phyloP scores from a whole-genome alignment of 2,113 vertebrate species.

The Petaurus breviceps region DNA sequence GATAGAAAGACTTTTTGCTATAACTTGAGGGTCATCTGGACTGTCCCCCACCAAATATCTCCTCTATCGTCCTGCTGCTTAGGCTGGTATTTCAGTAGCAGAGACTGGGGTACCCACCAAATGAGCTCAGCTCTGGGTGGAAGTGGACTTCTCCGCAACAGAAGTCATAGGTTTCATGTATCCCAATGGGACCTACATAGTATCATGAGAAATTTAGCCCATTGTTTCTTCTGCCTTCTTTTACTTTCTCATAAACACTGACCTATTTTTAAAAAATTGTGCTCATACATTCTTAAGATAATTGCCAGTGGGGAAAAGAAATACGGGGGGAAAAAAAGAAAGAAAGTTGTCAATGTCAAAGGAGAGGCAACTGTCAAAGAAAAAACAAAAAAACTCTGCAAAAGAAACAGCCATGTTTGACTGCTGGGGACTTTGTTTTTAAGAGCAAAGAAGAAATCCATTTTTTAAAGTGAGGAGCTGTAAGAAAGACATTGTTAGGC shows the following conservation, averaged over 20 bases:
- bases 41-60: background rate
- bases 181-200: background rate
- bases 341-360: conserved; percentile 20
- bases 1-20: background rate
- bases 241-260: conserved; percentile 36
- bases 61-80: background rate
- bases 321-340: background rate
- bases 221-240: conserved; percentile 52
- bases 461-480: conserved; percentile 8
- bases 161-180: background rate
- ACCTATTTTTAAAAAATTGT: conserved; percentile 18
- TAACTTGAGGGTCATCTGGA: background rate
- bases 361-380: conserved; percentile 10
- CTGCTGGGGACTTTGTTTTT: conserved; percentile 33
- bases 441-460: background rate
- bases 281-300: conserved; percentile 62
- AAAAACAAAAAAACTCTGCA: conserved; percentile 45
- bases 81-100: background rate
- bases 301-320: background rate
- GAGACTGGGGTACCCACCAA: background rate
- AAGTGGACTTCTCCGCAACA: background rate
- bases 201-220: conserved; percentile 50
- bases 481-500: background rate
- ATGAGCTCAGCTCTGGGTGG: background rate
- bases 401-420: conserved; percentile 26